Evolutionary conservation across 2,113 vertebrate genomes (phyloP), one percentile per base, ranked within the genome.

Genomic region (Egretta garzetta): DNA sequence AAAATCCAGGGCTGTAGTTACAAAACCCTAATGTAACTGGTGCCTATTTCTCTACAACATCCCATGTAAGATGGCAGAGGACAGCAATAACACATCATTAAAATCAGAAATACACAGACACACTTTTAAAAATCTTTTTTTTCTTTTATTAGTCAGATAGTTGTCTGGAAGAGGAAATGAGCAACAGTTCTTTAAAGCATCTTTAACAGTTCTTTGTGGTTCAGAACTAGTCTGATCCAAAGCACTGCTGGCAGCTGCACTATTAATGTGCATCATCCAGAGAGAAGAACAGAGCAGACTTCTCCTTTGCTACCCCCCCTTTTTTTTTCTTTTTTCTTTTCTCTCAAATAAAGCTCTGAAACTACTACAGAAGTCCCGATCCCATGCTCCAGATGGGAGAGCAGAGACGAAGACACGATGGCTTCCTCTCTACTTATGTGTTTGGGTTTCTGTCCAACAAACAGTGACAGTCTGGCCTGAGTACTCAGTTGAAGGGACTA

Each of bases 361-460:
- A 64, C 37, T 74, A 63, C 71, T 79, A 67, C 21, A 59, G 43
- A 75, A 58, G 9, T 91, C 86, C 30, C 1, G 0, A 41, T 91
- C 60, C 49, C 16, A 12, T 90, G 66, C 49, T 93, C 77, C 66
- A 81, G 60, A 87, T 49, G 37, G 62, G 62, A 89, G 12, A 89
- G 37, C 59, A 84, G 43, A 89, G 63, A 76, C 18, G 60, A 97
- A 77, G 16, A 52, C 55, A 66, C 0, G 3, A 91, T 49, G 64
- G 76, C 56, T 93, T 64, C 63, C 59, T 55, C 50, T 47, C 59
- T 77, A 74, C 32, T 84, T 52, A 62, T 2, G 32, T 45, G 9
- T 94, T 91, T 72, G 41, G 72, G 21, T 60, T 91, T 91, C 68
- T 84, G 68, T 93, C 68, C 93, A 89, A 85, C 43, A 86, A 88